Conservation (phyloP, 2,113 vertebrate species). For the Macquaria ambigua region DNA sequence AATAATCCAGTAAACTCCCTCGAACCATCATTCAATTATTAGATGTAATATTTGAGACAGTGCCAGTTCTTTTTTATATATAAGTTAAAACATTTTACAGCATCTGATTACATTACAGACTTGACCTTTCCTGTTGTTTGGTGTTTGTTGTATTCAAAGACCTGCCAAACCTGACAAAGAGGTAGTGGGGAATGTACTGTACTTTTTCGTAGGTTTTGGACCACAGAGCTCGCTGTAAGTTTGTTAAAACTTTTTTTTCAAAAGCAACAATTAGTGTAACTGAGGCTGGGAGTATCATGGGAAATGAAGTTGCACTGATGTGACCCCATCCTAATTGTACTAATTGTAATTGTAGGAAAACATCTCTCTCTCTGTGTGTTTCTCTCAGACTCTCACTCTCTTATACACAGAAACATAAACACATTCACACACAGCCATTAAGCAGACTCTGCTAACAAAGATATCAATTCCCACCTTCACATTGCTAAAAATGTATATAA, state of each 20-base stretch:
- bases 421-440: background rate
- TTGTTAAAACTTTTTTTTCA: background rate
- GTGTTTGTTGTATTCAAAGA: background rate
- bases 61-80: background rate
- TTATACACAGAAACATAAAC: background rate
- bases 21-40: background rate
- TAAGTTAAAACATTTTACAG: background rate
- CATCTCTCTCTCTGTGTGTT: background rate
- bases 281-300: background rate
- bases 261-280: background rate
- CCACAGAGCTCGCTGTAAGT: background rate
- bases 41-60: too few relatives aligned
- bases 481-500: background rate
- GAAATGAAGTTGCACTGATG: background rate
- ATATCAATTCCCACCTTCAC: background rate
- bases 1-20: background rate
- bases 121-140: too few relatives aligned
- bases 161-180: background rate
- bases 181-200: background rate
- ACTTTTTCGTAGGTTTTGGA: background rate
- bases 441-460: background rate
- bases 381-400: background rate
- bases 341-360: conserved; percentile 19
- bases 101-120: background rate
- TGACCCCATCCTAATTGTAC: conserved; percentile 1